Percentiles rank a stretch among this genome's conserved stretches.
These are phyloP conservation scores for Callyntrura guangdongensis DNA, from an alignment of 2,888 invertebrate species.

Conservation along the genomic window DNA sequence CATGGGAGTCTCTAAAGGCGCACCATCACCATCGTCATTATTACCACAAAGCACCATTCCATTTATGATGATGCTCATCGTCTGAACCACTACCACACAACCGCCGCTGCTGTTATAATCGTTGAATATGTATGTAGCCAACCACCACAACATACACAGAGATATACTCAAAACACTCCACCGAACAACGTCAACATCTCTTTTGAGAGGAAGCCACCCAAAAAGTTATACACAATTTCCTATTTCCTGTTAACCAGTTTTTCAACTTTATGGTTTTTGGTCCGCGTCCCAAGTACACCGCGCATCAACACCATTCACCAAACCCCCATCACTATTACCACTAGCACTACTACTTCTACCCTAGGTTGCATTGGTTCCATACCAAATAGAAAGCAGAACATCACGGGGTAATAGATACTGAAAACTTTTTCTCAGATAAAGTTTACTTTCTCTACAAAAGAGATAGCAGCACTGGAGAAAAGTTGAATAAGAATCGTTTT, in stretches of 20 bases:
- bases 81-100: neutral
- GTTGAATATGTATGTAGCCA: neutral
- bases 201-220: slow-evolving; percentile 16
- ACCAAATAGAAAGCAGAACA: too few species aligned
- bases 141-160: neutral
- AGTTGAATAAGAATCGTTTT: neutral
- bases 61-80: slow-evolving; percentile 30
- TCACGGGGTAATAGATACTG: neutral
- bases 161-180: neutral
- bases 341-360: too few species aligned
- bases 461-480: neutral
- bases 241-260: slow-evolving; percentile 65
- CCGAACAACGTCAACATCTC: slow-evolving; percentile 8
- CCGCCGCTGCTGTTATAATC: slow-evolving; percentile 1
- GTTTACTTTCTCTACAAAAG: neutral
- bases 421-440: neutral
- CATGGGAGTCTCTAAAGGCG: neutral
- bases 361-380: too few species aligned
- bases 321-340: neutral
- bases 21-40: slow-evolving; percentile 29
- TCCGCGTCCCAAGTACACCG: neutral
- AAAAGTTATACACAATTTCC: slow-evolving; percentile 70
- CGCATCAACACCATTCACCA: slow-evolving; percentile 13
- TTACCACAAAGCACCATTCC: slow-evolving; percentile 44
- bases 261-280: slow-evolving; percentile 52